Conservation (phyloP, 1,140 invertebrate species). For the Eulimnadia texana region DNA sequence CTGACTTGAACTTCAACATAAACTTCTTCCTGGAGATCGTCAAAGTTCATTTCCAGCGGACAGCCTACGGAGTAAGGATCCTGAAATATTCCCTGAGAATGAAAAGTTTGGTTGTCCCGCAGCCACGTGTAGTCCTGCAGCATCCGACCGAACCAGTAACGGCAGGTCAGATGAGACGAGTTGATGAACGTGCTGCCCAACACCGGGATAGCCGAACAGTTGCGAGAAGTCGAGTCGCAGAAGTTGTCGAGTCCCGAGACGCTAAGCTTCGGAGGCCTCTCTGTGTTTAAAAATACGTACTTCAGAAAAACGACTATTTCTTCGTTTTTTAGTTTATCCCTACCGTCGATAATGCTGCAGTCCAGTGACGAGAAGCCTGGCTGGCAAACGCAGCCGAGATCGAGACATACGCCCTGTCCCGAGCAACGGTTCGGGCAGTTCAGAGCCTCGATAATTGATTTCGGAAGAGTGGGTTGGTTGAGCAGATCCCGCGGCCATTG, state of each 20-base stretch:
- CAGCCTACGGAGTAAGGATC: background rate
- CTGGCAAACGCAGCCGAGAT: conserved; percentile 18
- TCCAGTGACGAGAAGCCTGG: conserved; percentile 17
- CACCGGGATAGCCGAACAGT: conserved; percentile 6
- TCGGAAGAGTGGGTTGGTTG: conserved; percentile 7
- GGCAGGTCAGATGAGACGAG: conserved; percentile 2
- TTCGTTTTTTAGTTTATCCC: background rate
- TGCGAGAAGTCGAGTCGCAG: conserved; percentile 6
- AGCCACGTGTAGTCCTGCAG: background rate
- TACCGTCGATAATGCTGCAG: conserved; percentile 17
- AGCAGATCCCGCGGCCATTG: conserved; percentile 12
- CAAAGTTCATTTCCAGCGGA: background rate
- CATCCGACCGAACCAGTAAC: background rate
- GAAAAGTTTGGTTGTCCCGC: background rate
- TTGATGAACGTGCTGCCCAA: conserved; percentile 10
- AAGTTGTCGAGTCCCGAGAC: conserved; percentile 1
- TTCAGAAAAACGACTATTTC: too few relatives aligned
- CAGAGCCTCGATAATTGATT: conserved; percentile 15
- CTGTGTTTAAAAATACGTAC: background rate
- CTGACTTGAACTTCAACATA: conserved; percentile 11
- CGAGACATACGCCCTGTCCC: conserved; percentile 15
- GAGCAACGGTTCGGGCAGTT: conserved; percentile 18
- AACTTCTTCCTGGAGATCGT: conserved; percentile 1
- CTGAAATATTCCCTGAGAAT: background rate
- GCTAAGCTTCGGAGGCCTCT: background rate